Base-by-base conservation (phyloP, 2,113 vertebrate genomes). In the Forbesichthys agassizii region DNA sequence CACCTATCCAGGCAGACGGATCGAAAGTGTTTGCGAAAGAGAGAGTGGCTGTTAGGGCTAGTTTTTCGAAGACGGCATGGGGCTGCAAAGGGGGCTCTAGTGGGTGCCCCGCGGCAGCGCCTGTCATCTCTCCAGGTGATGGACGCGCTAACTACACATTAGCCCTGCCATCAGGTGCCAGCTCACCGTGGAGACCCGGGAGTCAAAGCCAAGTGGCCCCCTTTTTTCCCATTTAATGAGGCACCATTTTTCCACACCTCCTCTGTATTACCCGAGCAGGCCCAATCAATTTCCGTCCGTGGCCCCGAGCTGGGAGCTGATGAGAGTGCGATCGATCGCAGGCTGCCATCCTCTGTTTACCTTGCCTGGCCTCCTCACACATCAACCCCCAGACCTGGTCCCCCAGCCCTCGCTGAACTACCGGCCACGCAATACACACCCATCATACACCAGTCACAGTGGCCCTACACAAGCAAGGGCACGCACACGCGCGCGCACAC, bases 261-360 rank as follows among this genome's bases (percentile, higher is more conserved):
- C 71, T 16, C 1, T 11, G 57, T 68, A 76, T 82, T 86, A 81
- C 74, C 82, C 78, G 63, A 79, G 71, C 70, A 63, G 71, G 55
- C 77, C 80, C 59, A 83, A 80, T 75, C 86, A 89, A 84, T 88
- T 83, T 81, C 80, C 71, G 56, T 52, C 74, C 76, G 67, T 1
- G 71, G 75, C 83, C 87, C 88, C 83, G 59, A 75, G 90, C 89
- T 90, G 80, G 85, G 82, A 86, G 71, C 81, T 90, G 86, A 88
- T 86, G 88, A 90, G 85, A 84, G 78, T 71, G 65, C 75, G 86
- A 92, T 93, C 91, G 90, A 93, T 93, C 89, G 68, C 75, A 77
- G 80, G 77, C 80, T 79, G 79, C 74, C 77, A 66, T 84, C 81
- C 77, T 81, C 81, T 86, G 86, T 89, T 88, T 89, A 86, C 81